Conservation (phyloP, 2,797 vertebrate genomes). For the Tauraco hartlaubi region DNA sequence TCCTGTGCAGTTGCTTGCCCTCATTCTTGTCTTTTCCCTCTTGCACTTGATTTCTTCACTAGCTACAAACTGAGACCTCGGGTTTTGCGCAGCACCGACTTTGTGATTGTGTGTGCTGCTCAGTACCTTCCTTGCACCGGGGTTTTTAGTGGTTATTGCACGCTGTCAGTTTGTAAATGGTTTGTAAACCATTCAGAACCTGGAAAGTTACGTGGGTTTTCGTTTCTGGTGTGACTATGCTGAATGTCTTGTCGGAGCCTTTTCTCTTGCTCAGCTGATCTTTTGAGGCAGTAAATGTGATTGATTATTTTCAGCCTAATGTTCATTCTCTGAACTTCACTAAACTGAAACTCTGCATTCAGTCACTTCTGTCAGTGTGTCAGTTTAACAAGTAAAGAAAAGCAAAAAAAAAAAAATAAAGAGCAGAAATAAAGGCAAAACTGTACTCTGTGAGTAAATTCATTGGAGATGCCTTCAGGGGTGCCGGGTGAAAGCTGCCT, state of each 20-base stretch:
- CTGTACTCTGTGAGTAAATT: fast-evolving
- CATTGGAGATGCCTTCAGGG: not conserved
- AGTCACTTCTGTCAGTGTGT: fast-evolving
- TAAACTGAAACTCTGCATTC: not conserved
- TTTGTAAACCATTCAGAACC: not conserved
- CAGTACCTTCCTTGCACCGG: fast-evolving
- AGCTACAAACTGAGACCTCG: not conserved
- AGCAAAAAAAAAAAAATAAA: not conserved
- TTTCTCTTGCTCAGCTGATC: not conserved
- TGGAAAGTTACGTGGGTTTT: not conserved
- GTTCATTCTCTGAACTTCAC: not conserved
- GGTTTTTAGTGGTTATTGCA: not conserved
- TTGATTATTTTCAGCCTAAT: not conserved
- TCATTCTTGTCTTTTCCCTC: not conserved
- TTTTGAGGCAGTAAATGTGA: not conserved
- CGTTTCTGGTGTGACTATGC: not conserved
- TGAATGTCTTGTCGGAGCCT: not conserved
- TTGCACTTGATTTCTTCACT: not conserved
- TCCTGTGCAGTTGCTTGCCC: fast-evolving
- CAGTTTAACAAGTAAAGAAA: not conserved
- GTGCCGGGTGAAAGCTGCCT: not conserved
- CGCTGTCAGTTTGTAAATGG: not conserved
- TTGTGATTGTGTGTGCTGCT: not conserved
- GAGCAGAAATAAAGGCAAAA: not conserved
- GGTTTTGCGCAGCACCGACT: too few species aligned